These are phyloP conservation scores for Anhinga rufa DNA, from an alignment of 2,113 vertebrate genomes.

Conservation along the genomic window DNA sequence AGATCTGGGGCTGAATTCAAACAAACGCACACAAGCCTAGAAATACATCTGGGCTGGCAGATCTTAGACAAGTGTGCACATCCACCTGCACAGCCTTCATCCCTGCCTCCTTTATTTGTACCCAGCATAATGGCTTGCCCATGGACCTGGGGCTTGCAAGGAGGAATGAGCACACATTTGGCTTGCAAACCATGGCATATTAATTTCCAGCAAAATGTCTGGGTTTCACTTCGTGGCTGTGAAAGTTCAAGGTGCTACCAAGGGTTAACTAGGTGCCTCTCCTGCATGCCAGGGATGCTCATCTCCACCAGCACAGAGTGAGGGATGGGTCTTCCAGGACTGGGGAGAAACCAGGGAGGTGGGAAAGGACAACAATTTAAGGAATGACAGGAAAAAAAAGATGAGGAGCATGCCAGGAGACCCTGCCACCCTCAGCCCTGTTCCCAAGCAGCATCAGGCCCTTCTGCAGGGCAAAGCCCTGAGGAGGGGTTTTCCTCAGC, in stretches of 20 bases:
- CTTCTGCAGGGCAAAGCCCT: neutral
- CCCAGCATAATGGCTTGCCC: neutral
- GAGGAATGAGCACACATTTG: neutral
- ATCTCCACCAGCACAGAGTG: neutral
- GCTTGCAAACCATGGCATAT: neutral
- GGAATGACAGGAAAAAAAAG: neutral
- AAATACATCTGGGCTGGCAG: neutral
- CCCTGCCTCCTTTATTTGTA: neutral
- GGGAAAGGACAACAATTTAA: neutral
- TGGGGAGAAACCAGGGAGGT: neutral
- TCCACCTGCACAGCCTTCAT: neutral
- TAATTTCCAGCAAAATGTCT: neutral
- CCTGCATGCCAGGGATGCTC: rapidly evolving
- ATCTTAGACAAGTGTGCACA: neutral
- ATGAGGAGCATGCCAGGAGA: neutral
- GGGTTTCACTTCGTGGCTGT: neutral
- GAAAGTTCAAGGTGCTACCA: neutral
- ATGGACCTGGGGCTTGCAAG: neutral
- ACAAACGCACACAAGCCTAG: neutral
- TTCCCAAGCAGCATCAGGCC: neutral
- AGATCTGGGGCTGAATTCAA: neutral
- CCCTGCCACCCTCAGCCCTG: neutral
- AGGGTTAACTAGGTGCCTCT: neutral
- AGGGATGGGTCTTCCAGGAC: neutral
- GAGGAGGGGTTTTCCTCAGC: neutral